Base-by-base conservation (phyloP, 2,113 vertebrate genomes). In the Sinocyclocheilus anophthalmus region DNA sequence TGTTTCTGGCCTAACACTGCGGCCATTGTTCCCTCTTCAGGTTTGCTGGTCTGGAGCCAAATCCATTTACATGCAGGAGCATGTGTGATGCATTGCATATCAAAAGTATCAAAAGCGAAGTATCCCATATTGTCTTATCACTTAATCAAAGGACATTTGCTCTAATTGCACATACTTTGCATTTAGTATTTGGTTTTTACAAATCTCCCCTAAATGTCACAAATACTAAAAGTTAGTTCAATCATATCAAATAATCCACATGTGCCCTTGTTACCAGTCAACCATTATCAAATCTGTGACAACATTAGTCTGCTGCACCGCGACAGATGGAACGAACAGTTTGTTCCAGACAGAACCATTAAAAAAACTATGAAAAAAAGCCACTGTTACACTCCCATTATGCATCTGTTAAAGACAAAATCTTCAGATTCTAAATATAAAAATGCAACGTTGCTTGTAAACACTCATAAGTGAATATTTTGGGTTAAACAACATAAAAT, bases 141-240 rank as follows among this genome's bases (percentile, higher is more conserved):
- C 50, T 48, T 63, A 78, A 89, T 89, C 88, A 89, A 87, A 87
- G 72, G 42, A 14, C 16, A 12, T 86, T 67, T 30, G 8, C 50
- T 61, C n/a, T 70, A 78, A 87, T 82, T 39, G 76, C 78, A 30
- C 13, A 24, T 37, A 78, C 76, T 80, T 72, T 80, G 76, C 77
- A 59, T 85, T 65, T 53, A 20, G 5, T 53, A 70, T 70, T 65
- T 82, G 26, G 14, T 69, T 69, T 72, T 39, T 45, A 22, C 72
- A 83, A 76, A 75, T 79, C 24, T 5, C 9, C 45, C 30, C 26
- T 42, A 76, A 78, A 48, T 84, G 26, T 88, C 65, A 59, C 45
- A 20, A 39, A 65, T 18, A 72, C 42, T 65, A 67, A 20, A 76
- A 73, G 50, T 33, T 20, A 75, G 65, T 55, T 87, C 80, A 69